Percentiles rank a stretch among this genome's conserved stretches.
Evolutionary conservation across 2,113 vertebrate genomes (phyloP).

Genomic region (Centropristis striata): DNA sequence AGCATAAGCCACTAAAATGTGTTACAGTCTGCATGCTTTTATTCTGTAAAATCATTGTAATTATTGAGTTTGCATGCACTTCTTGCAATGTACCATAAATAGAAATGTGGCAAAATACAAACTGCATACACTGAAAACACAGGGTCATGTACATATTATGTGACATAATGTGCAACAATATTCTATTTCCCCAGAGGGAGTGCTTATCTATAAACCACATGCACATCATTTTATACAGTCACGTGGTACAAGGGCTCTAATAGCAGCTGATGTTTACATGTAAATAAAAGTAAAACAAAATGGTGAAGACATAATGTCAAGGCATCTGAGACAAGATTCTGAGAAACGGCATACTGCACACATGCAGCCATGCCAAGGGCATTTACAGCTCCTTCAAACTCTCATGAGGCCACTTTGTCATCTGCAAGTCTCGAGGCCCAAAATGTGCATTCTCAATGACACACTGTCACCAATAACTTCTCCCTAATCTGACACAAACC

Average conservation of each 20-base stretch:
- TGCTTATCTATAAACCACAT: slow-evolving; percentile 12
- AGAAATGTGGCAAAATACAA: slow-evolving; percentile 6
- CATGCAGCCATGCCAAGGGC: background rate
- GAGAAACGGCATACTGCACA: background rate
- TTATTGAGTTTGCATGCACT: background rate
- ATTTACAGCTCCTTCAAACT: slow-evolving; percentile 16
- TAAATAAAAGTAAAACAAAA: background rate
- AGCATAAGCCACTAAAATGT: background rate
- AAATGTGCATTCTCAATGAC: slow-evolving; percentile 58
- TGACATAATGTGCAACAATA: background rate
- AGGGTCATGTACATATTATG: background rate
- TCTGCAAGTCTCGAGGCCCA: slow-evolving; percentile 37
- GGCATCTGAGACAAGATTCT: background rate
- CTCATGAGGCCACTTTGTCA: slow-evolving; percentile 34
- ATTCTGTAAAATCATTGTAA: background rate
- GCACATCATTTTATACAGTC: background rate
- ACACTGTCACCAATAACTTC: slow-evolving; percentile 56
- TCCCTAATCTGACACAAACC: slow-evolving; percentile 61
- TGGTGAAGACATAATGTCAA: background rate
- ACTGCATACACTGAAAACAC: background rate
- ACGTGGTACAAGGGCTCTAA: background rate
- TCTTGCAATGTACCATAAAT: background rate
- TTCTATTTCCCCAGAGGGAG: slow-evolving; percentile 31
- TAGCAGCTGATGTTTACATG: slow-evolving; percentile 2
- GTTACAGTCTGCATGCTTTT: background rate